A percentile compares a stretch with the other conserved stretches of the same genome.
These are phyloP conservation scores for Autographa gamma DNA, from an alignment of 2,888 invertebrate genomes.

Conservation along the genomic window DNA sequence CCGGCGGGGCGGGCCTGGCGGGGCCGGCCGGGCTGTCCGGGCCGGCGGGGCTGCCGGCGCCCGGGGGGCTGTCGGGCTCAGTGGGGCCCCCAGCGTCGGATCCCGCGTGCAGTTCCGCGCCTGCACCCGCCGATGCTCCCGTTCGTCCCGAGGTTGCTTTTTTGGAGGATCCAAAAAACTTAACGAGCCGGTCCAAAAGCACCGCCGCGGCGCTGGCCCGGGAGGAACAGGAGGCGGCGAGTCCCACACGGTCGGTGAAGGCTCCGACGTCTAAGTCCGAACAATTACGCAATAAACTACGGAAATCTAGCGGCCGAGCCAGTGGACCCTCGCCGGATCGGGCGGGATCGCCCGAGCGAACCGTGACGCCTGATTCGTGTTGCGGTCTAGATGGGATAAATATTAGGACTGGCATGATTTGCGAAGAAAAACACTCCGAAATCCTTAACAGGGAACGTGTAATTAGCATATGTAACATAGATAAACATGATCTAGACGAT, in stretches of 20 bases:
- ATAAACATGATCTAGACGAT: slow-evolving; percentile 94
- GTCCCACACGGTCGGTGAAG: slow-evolving; percentile 87
- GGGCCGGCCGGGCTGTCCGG: slow-evolving; percentile 55
- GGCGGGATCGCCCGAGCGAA: slow-evolving; percentile 74
- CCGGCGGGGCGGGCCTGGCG: slow-evolving; percentile 51
- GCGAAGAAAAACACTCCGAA: slow-evolving; percentile 85
- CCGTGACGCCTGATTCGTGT: slow-evolving; percentile 83
- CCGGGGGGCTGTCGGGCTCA: slow-evolving; percentile 57
- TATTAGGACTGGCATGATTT: slow-evolving; percentile 82
- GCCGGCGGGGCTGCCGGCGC: slow-evolving; percentile 57
- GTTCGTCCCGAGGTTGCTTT: slow-evolving; percentile 81
- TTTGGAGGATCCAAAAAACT: slow-evolving; percentile 89
- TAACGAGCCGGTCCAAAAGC: slow-evolving; percentile 88
- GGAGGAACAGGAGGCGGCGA: slow-evolving; percentile 87
- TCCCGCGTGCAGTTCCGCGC: slow-evolving; percentile 61
- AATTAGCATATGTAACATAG: slow-evolving; percentile 93
- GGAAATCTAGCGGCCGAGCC: slow-evolving; percentile 66
- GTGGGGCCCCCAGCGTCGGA: slow-evolving; percentile 58
- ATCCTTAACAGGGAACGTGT: slow-evolving; percentile 91
- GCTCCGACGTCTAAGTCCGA: slow-evolving; percentile 84
- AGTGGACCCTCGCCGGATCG: slow-evolving; percentile 78
- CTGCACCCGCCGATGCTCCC: slow-evolving; percentile 64
- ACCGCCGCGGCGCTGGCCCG: slow-evolving; percentile 89
- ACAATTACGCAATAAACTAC: slow-evolving; percentile 63
- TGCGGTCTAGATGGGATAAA: slow-evolving; percentile 86